phyloP scores from a whole-genome alignment of 1,140 invertebrate species.

The Pentalonia nigronervosa region DNA sequence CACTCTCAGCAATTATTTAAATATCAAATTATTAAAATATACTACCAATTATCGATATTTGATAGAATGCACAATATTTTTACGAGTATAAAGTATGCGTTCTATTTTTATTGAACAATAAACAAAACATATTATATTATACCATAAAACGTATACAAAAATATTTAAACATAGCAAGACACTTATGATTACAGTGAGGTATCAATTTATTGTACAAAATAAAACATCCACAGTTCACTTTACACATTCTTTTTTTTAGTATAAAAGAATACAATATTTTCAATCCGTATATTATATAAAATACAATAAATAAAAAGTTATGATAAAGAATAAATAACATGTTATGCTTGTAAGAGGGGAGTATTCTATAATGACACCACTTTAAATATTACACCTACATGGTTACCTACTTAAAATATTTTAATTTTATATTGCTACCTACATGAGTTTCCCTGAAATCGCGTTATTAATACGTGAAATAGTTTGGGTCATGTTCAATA shows the following conservation, averaged over 20 bases:
- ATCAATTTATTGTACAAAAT: not conserved
- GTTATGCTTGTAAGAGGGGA: not conserved
- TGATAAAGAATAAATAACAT: too few species aligned
- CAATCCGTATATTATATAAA: too few species aligned
- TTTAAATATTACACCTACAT: not conserved
- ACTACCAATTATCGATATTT: too few species aligned
- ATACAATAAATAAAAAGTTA: not conserved
- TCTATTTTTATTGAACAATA: not conserved
- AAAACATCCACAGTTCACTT: not conserved
- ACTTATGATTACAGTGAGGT: not conserved
- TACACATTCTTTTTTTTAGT: not conserved
- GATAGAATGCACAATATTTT: not conserved
- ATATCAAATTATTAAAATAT: too few species aligned
- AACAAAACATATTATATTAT: not conserved
- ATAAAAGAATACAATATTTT: not conserved
- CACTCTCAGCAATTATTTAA: too few species aligned
- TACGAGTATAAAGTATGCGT: not conserved
- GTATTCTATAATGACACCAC: not conserved
- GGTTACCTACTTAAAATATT: not conserved
- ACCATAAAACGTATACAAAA: not conserved
- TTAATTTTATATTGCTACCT: not conserved
- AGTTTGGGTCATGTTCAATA: not conserved
- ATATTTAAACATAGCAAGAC: not conserved
- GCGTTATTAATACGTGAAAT: not conserved
- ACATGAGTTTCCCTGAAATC: not conserved